A percentile compares a stretch with the other conserved stretches of the same genome.
phyloP scores from a whole-genome alignment of 2,888 invertebrate species.

The Leptopilina syphax region DNA sequence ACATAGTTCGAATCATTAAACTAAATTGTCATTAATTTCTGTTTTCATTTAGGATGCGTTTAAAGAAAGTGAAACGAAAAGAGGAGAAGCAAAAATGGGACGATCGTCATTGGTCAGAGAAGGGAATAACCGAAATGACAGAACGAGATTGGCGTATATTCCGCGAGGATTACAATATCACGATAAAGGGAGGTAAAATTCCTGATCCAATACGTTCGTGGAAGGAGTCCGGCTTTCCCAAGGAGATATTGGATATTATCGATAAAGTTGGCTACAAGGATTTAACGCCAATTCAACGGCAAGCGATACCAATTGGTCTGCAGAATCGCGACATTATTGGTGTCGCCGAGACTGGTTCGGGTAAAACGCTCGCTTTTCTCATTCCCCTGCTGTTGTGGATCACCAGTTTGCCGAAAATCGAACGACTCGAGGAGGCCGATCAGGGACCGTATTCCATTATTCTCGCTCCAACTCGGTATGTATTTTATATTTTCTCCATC shows the following conservation, averaged over 20 bases:
- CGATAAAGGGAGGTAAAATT: constrained; percentile 97
- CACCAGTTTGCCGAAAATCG: constrained; percentile 96
- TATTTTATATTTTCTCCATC: constrained; percentile 1
- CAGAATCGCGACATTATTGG: constrained; percentile 98
- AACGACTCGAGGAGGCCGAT: constrained; percentile 92
- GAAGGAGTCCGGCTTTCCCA: constrained; percentile 94
- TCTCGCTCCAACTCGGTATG: constrained; percentile 92
- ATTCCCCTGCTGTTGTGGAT: constrained; percentile 99
- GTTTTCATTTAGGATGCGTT: constrained; percentile 79
- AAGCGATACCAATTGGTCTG: constrained; percentile 98
- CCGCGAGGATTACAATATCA: constrained; percentile 98
- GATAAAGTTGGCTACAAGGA: constrained; percentile 97
- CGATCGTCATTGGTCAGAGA: constrained; percentile 99
- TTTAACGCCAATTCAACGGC: constrained; percentile 98
- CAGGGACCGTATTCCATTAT: constrained; percentile 99
- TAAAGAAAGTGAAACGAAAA: constrained; percentile 94
- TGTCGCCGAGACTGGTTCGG: constrained; percentile 99
- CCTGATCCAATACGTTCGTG: constrained; percentile 97
- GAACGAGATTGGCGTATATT: constrained; percentile 99
- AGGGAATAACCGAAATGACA: constrained; percentile 95
- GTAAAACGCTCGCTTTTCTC: constrained; percentile 98
- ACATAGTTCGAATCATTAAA: too few species aligned
- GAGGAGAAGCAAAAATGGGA: constrained; percentile 99
- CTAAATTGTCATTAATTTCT: too few species aligned
- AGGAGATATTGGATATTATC: constrained; percentile 95